phyloP scores from a whole-genome alignment of 2,888 invertebrate genomes.

The Andrena hattorfiana region DNA sequence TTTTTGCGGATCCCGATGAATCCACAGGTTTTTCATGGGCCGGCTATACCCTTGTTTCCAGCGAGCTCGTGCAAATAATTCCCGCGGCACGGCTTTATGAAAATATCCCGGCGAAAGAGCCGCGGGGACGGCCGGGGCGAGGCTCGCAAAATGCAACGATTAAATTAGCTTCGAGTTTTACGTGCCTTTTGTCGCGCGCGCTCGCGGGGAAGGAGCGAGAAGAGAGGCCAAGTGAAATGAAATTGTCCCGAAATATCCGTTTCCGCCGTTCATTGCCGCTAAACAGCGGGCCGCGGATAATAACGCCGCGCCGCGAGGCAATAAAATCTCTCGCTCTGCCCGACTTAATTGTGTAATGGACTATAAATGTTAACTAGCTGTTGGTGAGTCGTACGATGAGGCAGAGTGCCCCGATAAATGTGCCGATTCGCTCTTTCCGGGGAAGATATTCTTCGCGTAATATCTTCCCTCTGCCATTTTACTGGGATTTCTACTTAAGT shows the following conservation, averaged over 20 bases:
- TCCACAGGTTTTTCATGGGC: slow-evolving; percentile 58
- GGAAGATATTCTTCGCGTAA: neutral
- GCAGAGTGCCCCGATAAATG: neutral
- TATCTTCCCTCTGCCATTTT: neutral
- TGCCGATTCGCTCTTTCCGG: neutral
- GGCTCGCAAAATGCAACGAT: slow-evolving; percentile 20
- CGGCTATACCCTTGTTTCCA: slow-evolving; percentile 21
- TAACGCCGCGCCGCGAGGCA: neutral
- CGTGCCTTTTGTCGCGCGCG: slow-evolving; percentile 6
- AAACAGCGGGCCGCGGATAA: slow-evolving; percentile 4
- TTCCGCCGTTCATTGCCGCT: slow-evolving; percentile 5
- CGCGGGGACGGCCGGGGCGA: neutral
- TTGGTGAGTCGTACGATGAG: neutral
- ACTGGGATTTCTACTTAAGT: neutral
- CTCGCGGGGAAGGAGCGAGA: too few relatives aligned
- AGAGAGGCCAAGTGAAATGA: neutral
- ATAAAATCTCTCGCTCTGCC: slow-evolving; percentile 30
- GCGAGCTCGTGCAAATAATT: slow-evolving; percentile 21
- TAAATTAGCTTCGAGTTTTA: slow-evolving; percentile 33
- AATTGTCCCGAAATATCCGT: slow-evolving; percentile 38
- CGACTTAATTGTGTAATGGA: slow-evolving; percentile 28
- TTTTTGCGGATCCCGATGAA: slow-evolving; percentile 52
- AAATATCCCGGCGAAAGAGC: slow-evolving; percentile 27
- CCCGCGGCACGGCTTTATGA: slow-evolving; percentile 17
- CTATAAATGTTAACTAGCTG: slow-evolving; percentile 32